Base-by-base conservation (phyloP, 2,888 invertebrate genomes). In the Daptonema setosum region DNA sequence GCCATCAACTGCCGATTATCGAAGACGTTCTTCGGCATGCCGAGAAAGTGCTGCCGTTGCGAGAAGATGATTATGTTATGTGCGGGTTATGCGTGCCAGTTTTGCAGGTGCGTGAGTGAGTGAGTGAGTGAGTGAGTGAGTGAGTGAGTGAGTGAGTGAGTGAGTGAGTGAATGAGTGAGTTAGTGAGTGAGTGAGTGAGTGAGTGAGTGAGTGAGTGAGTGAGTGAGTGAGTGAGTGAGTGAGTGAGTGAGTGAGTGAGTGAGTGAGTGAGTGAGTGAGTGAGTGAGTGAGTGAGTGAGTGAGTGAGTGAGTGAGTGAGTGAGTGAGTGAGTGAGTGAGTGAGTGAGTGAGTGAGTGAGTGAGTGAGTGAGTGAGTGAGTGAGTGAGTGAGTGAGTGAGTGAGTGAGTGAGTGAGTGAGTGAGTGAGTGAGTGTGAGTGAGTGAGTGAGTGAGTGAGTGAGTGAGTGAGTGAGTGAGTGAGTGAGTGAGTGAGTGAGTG, bases 11-110 rank as follows among this genome's bases (percentile, higher is more conserved):
- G 58, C 56, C 57, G 60, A 22, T 22, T 60, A n/a, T 54, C 30
- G 52, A 60, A 60, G 52, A 55, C 57, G 2, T 60, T 58, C 53
- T 59, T 57, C 55, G 57, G 57, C 2, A 53, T 60, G 50, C 60
- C 60, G 14, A 51, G 60, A 25, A 57, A 57, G 28, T 60, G 60
- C 45, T 43, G 29, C 29, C 54, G 52, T 20, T 60, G 60, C 43
- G n/a, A 57, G 17, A 54, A 55, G 28, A 41, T 59, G 50, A 52
- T 59, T n/a, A 25, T 58, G 20, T 25, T 57, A 20, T 55, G 59
- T 22, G 57, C 57, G 1, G 60, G 57, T 2, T 60, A 55, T 30
- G 50, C 55, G 22, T 60, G 60, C 52, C 60, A 60, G 52, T 56
- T 54, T 35, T 60, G 60, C 52, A 28, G 56, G 56, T 56, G n/a